These are phyloP conservation scores for Apotomis turbidana DNA, from an alignment of 2,888 invertebrate species.

Conservation along the genomic window DNA sequence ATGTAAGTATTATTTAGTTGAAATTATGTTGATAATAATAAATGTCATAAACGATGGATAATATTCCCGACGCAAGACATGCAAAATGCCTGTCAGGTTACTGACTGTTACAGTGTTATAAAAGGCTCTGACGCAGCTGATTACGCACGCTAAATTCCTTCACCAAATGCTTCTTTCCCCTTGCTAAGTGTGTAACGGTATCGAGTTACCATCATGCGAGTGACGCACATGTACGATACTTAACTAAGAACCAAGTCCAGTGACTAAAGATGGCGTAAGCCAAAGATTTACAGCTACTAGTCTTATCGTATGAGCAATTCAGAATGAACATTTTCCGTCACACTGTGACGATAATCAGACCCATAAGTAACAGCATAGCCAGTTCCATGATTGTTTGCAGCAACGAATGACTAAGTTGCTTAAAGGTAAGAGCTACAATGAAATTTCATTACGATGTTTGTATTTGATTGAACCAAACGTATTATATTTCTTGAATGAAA, in stretches of 20 bases:
- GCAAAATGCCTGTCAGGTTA: background rate
- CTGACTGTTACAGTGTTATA: background rate
- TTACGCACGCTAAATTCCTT: slow-evolving; percentile 24
- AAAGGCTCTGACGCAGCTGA: slow-evolving; percentile 9
- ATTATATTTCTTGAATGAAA: slow-evolving; percentile 30
- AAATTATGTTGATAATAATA: too few relatives aligned
- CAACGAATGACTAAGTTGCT: background rate
- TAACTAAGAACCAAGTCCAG: slow-evolving; percentile 15
- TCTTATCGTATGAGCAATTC: slow-evolving; percentile 63
- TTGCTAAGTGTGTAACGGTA: slow-evolving; percentile 35
- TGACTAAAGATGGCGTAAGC: slow-evolving; percentile 32
- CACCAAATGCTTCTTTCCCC: slow-evolving; percentile 22
- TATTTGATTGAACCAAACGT: slow-evolving; percentile 14
- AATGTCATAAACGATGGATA: too few relatives aligned
- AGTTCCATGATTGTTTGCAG: slow-evolving; percentile 2
- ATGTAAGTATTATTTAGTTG: too few relatives aligned
- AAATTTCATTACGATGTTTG: slow-evolving; percentile 1
- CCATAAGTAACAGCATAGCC: slow-evolving; percentile 5
- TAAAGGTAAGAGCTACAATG: background rate
- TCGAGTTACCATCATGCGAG: slow-evolving; percentile 27
- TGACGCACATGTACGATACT: slow-evolving; percentile 34
- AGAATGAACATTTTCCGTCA: slow-evolving; percentile 57
- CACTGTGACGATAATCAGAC: slow-evolving; percentile 22
- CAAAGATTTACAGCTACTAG: slow-evolving; percentile 56
- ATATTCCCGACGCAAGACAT: too few relatives aligned